A percentile compares a stretch with the other conserved stretches of the same genome.
Conservation (phyloP, 2,113 vertebrate species). For the Drymodes brunneopygia region DNA sequence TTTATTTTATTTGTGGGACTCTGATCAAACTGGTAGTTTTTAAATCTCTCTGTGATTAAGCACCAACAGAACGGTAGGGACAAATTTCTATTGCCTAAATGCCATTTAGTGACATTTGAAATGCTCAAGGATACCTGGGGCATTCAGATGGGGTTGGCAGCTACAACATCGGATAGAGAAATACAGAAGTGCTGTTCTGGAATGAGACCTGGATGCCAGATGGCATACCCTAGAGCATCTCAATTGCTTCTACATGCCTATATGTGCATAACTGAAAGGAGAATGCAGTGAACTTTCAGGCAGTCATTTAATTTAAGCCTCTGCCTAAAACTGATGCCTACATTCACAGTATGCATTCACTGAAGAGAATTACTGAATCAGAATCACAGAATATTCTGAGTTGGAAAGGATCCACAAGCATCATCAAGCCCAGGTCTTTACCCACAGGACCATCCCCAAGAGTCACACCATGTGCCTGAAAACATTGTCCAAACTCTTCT, state of each 20-base stretch:
- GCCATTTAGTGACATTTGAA: conserved; percentile 13
- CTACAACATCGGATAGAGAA: neutral
- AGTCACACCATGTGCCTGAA: neutral
- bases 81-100: neutral
- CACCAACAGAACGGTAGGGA: neutral
- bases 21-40: neutral
- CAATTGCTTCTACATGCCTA: neutral
- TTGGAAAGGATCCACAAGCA: neutral
- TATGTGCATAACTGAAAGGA: neutral
- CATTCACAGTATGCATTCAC: neutral
- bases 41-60: neutral
- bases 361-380: neutral
- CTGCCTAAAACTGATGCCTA: neutral
- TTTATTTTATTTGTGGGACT: neutral
- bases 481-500: accelerated
- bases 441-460: neutral
- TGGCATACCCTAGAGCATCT: conserved; percentile 2
- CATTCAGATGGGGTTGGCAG: conserved; percentile 3
- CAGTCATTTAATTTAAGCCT: neutral
- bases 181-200: neutral
- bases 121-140: neutral
- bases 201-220: conserved; percentile 26
- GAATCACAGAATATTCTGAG: neutral
- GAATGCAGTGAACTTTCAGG: neutral
- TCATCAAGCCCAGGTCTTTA: neutral